Evolutionary conservation across 2,888 invertebrate species (phyloP).

Genomic region (Brenthis daphne): DNA sequence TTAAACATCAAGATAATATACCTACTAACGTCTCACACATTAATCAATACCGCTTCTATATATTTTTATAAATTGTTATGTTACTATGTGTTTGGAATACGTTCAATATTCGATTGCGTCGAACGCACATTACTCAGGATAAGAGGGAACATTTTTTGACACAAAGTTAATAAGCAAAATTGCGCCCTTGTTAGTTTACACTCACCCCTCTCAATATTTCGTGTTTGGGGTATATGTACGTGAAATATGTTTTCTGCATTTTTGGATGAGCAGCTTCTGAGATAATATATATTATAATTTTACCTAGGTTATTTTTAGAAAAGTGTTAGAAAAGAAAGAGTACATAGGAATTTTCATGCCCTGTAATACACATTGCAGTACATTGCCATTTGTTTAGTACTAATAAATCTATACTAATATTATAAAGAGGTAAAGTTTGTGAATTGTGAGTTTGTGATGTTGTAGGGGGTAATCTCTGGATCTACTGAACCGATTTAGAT

Average conservation of each 20-base stretch:
- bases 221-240: conserved; percentile 37
- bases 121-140: conserved; percentile 63
- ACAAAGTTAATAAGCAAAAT: conserved; percentile 72
- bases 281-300: no score
- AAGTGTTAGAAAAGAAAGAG: no score
- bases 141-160: conserved; percentile 68
- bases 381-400: no score
- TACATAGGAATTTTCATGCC: no score
- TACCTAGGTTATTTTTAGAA: no score
- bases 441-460: no score
- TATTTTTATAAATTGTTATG: not conserved
- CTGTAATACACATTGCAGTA: no score
- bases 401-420: no score
- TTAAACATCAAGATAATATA: not conserved
- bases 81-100: conserved; percentile 22
- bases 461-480: no score
- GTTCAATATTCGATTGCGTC: conserved; percentile 52
- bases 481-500: no score
- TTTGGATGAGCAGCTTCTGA: not conserved
- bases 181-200: conserved; percentile 75
- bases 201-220: conserved; percentile 60
- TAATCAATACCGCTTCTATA: not conserved
- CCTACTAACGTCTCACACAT: not conserved
- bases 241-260: conserved; percentile 2
- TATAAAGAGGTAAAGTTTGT: no score